Evolutionary conservation across 2,797 vertebrate genomes (phyloP), one percentile per base, ranked within the genome.

Genomic region (Lutra lutra): DNA sequence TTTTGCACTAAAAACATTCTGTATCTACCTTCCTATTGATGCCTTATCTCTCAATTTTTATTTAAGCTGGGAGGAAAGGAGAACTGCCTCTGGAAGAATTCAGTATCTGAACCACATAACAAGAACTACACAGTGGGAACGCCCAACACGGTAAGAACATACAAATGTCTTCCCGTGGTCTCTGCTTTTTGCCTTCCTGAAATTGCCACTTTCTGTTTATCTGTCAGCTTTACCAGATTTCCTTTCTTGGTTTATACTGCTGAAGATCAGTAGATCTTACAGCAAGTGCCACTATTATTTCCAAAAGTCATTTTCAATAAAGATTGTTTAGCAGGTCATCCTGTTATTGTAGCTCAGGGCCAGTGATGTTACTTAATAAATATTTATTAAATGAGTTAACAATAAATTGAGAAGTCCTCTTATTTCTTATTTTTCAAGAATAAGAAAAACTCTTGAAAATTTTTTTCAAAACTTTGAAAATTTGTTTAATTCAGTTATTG

Each of bases 71-170:
- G 99, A 99, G 98, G 99, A 99, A 98, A 99, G 99, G 90, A 99
- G 99, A 96, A 99, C 99, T 6, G 99, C 99, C 15, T 99, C 99
- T 94, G 99, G 99, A 98, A 99, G 99, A 98, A 99, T 99, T 97
- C 99, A 99, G 96, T 99, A 99, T 98, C 99, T 99, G 96, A 99
- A 99, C 98, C 99, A 99, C 97, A 99, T 99, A 97, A 99, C 99
- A 66, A 99, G 99, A 95, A 99, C 99, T 97, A 99, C 99, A 0
- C 99, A 99, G 75, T 99, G 99, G 99, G 99, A 99, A 98, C 99
- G 99, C 97, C 99, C 99, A 6, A 99, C 99, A 60, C 99, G 99
- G 99, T 99, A 98, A 98, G 98, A 89, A 92, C 48, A n/a, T 75
- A 3, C 32, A 90, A 0, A 0, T 86, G 46, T 72, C 48, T 97